Base-by-base conservation (phyloP, 2,888 invertebrate genomes). In the Synanthedon formicaeformis region DNA sequence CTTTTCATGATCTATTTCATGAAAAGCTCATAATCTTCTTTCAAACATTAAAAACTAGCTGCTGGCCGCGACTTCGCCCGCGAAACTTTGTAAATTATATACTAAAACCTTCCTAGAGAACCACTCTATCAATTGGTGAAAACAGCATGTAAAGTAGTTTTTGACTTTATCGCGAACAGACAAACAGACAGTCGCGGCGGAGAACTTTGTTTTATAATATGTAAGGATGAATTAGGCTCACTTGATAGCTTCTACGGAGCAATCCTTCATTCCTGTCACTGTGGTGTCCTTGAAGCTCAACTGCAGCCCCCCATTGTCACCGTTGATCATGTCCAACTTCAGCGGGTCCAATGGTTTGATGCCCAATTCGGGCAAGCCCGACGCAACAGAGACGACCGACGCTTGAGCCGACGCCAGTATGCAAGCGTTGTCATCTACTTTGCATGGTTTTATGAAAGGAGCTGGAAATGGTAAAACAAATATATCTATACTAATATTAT, bases 361-460 rank as follows among this genome's bases (percentile, higher is more conserved):
- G 41, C 72, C 75, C 48, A 84, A 64, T 52, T 71, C 77, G 0
- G 83, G 78, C 14, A 80, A 58, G 1, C 86, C 86, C 0, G 59
- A 55, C 0, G 77, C 73, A 8, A 86, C 4, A 58, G 60, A n/a
- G 0, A 79, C 77, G 0, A 81, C 52, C 0, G 77, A 76, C 0
- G 72, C 74, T 40, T 73, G 73, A 0, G 78, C 73, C 0, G 84
- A 73, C 0, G 69, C 51, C 8, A 71, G 1, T 4, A 73, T 45
- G 64, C 86, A 86, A 0, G 61, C 57, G 2, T 58, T 59, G 67
- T 86, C 84, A 0, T 63, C 70, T 0, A 53, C 3, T 53, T 70
- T 70, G 64, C 86, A 85, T 48, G 83, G 81, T 51, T 58, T 78
- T 53, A 86, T 73, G 63, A 82, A 81, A 0, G 84, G 79, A 0